A percentile compares a stretch with the other conserved stretches of the same genome.
Conservation (phyloP, 2,888 invertebrate genomes). For the Sarcophaga variegata region DNA sequence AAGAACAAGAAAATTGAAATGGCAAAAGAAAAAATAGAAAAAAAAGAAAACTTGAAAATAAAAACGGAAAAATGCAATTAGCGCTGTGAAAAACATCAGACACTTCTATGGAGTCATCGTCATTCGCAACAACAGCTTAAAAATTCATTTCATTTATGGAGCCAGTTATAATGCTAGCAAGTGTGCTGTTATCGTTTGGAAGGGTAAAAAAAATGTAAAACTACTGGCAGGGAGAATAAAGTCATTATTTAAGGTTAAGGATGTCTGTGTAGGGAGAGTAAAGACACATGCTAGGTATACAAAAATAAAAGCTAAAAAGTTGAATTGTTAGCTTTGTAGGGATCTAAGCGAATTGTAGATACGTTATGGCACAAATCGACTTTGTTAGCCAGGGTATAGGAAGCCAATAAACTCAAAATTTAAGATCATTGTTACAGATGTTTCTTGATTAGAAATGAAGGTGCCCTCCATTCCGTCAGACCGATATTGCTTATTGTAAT, state of each 20-base stretch:
- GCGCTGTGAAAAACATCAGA: slow-evolving; percentile 47
- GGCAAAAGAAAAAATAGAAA: neutral
- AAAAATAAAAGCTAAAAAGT: neutral
- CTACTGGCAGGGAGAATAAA: slow-evolving; percentile 16
- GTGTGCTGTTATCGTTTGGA: neutral
- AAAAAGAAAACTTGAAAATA: slow-evolving; percentile 1
- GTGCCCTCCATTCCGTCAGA: too few relatives aligned
- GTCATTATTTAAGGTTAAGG: slow-evolving; percentile 40
- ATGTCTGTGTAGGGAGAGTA: slow-evolving; percentile 5
- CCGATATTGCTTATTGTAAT: too few relatives aligned
- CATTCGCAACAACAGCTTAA: neutral
- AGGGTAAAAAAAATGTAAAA: neutral
- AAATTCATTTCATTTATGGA: slow-evolving; percentile 25
- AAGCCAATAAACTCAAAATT: neutral
- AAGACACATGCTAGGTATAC: neutral
- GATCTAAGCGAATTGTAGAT: neutral
- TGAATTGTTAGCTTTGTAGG: neutral
- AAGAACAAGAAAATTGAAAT: slow-evolving; percentile 20
- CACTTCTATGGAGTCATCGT: slow-evolving; percentile 25
- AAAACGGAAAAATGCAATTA: slow-evolving; percentile 60
- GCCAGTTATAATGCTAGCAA: neutral
- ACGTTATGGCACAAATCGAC: neutral
- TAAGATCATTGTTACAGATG: too few relatives aligned
- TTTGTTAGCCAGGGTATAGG: neutral
- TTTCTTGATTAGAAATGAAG: too few relatives aligned